Evolutionary conservation across 2,113 vertebrate genomes (phyloP).

Genomic region (Crotalus viridis): DNA sequence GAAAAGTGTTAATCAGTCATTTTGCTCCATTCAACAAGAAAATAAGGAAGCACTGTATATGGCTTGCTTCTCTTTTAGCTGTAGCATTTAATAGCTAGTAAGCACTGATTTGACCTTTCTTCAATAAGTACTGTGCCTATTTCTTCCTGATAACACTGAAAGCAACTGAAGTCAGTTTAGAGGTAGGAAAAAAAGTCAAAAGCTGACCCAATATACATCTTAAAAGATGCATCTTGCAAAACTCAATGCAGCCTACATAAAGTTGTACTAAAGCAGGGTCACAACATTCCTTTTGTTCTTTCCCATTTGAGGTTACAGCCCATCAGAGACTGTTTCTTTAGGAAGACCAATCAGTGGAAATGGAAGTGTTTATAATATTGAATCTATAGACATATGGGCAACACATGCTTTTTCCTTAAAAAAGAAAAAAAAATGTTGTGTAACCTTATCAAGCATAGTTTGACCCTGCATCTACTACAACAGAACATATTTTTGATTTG

Average conservation of each 20-base stretch:
- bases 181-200: neutral
- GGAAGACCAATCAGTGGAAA: neutral
- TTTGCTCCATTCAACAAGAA: neutral
- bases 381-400: neutral
- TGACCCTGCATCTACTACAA: neutral
- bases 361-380: neutral
- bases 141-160: neutral
- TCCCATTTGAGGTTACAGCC: neutral
- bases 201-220: neutral
- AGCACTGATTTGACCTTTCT: neutral
- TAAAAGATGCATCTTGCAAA: neutral
- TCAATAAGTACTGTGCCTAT: neutral
- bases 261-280: neutral
- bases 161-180: neutral
- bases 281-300: neutral
- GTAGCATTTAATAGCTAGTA: neutral
- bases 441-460: neutral
- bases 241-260: neutral
- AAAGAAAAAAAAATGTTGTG: accelerated
- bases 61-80: neutral
- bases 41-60: neutral
- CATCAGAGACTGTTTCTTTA: neutral
- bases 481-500: neutral
- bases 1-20: neutral
- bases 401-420: neutral